Evolutionary conservation across 2,888 invertebrate genomes (phyloP), one percentile per base, ranked within the genome.

Genomic region (Eupithecia tripunctaria): DNA sequence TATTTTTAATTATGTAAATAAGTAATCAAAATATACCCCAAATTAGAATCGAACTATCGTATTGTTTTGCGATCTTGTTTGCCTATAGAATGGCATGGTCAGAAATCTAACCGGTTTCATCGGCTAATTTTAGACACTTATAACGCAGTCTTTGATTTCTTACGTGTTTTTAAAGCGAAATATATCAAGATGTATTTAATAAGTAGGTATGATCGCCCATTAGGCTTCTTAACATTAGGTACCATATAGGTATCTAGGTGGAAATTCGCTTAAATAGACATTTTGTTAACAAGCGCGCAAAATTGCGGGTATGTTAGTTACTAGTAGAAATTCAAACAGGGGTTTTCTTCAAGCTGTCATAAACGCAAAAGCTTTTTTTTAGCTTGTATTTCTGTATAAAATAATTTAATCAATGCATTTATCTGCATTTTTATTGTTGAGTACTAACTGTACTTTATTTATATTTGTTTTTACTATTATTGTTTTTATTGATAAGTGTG

Each of bases 381-480:
- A 21, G 10, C 10, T 56, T 21, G 12, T 56, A 56, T 21, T 56
- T 14, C 14, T 56, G 56, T 56, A 56, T 56, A 56, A 56, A 56
- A 25, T 36, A 56, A 25, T 56, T 14, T 25, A 25, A 25, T 29
- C 27, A 60, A 74, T 76, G 80, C 77, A 78, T 78, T 79, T 80
- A 77, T 56, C 47, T 77, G 78, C 78, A 73, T 80, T 79, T 79
- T 62, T 43, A 74, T 68, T 70, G 43, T 75, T 71, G 67, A 71
- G 78, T 79, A 76, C 78, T 76, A 79, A 27, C 56, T 65, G 72
- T 79, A 79, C 76, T 70, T 68, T 70, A n/a, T 56, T 56, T 56
- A 14, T 71, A 70, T 62, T 68, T 69, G 2, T 29, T 29, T 29
- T 29, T 2, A 29, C 5, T 4, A 29, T 29, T 4, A 69, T 56